Conservation (phyloP, 2,113 vertebrate genomes). For the Sphaerodactylus townsendi region DNA sequence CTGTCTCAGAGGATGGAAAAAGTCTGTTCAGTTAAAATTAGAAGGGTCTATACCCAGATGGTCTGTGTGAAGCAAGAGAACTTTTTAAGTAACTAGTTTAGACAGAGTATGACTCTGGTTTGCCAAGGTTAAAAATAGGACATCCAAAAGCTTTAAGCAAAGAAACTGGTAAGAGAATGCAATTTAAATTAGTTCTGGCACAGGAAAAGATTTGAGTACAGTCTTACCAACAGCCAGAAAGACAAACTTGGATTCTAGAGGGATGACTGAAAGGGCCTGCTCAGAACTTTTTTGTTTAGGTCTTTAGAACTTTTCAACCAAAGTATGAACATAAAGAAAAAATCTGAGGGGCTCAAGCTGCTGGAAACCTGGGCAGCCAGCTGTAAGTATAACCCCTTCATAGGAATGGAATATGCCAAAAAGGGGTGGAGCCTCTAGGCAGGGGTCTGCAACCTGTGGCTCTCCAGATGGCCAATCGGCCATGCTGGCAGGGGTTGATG, state of each 20-base stretch:
- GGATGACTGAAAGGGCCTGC: not conserved
- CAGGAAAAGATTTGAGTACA: not conserved
- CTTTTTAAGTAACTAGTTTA: not conserved
- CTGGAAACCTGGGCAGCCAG: not conserved
- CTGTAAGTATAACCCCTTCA: no score
- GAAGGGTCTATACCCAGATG: not conserved
- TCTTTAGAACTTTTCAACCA: not conserved
- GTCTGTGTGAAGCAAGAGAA: not conserved
- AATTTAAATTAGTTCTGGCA: not conserved
- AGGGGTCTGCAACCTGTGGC: no score
- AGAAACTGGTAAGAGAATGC: constrained; percentile 19
- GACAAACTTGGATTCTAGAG: not conserved
- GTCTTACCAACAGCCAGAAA: not conserved
- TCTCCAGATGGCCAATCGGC: no score
- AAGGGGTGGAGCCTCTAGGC: no score
- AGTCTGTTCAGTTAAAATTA: not conserved
- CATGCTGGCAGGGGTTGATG: no score
- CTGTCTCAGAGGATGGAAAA: not conserved
- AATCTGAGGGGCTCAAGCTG: not conserved
- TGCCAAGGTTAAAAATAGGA: not conserved
- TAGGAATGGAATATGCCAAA: no score
- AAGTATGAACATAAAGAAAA: not conserved
- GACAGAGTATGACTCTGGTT: not conserved
- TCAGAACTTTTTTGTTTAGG: not conserved
- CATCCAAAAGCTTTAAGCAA: not conserved